phyloP scores from a whole-genome alignment of 1,140 invertebrate species.

The Hyposmocoma kahamanoa region DNA sequence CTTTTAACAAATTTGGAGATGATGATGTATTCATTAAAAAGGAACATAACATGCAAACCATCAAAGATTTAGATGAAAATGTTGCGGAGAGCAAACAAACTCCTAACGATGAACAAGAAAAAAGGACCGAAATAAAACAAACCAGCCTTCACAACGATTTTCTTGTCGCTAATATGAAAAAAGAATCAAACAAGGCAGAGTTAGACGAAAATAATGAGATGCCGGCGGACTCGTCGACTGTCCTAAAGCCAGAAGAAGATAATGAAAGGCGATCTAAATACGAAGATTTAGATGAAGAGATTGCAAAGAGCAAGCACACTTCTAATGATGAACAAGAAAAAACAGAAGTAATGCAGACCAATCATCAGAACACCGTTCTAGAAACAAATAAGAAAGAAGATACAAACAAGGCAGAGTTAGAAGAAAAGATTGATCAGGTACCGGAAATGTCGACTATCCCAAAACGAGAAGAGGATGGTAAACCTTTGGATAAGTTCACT shows the following conservation, averaged over 20 bases:
- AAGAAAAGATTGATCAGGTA: conserved; percentile 53
- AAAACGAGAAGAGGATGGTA: conserved; percentile 40
- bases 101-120: not conserved
- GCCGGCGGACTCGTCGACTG: too few species aligned
- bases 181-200: too few species aligned
- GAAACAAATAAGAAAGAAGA: conserved; percentile 14
- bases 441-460: conserved; percentile 47
- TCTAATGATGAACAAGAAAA: not conserved
- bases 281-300: conserved; percentile 10
- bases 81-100: conserved; percentile 3
- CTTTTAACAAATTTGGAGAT: conserved; percentile 11
- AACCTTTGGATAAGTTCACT: conserved; percentile 30
- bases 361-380: not conserved
- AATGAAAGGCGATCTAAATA: too few species aligned
- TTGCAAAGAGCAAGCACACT: not conserved
- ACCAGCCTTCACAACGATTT: too few species aligned
- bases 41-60: conserved; percentile 23
- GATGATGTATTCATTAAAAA: conserved; percentile 51
- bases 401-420: conserved; percentile 36
- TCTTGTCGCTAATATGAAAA: too few species aligned
- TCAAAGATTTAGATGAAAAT: too few species aligned
- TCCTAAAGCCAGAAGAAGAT: too few species aligned
- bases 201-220: conserved; percentile 18
- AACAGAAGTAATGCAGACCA: not conserved
- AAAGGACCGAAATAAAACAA: conserved; percentile 25